Evolutionary conservation across 2,113 vertebrate species (phyloP).

Genomic region (Brienomyrus brachyistius): DNA sequence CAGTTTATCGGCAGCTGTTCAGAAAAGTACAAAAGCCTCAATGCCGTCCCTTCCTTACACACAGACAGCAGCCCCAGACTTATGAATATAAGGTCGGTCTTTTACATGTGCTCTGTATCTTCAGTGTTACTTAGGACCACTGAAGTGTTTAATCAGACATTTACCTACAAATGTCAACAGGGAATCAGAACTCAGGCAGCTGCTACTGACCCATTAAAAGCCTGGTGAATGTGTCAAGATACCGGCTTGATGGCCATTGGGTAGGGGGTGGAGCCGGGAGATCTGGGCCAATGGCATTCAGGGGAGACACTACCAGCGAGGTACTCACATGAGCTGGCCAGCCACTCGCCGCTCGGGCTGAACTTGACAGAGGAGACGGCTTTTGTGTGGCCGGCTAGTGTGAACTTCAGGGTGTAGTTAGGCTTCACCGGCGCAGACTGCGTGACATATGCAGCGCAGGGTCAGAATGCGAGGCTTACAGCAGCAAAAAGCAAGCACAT

Average conservation of each 20-base stretch:
- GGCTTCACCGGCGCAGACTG: conserved; percentile 92
- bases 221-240: neutral
- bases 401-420: conserved; percentile 97
- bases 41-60: neutral
- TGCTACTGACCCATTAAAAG: neutral
- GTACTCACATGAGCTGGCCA: conserved; percentile 93
- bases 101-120: neutral
- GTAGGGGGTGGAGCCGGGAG: neutral
- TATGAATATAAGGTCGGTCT: neutral
- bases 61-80: neutral
- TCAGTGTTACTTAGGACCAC: neutral
- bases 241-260: neutral
- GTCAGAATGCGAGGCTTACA: neutral
- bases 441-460: conserved; percentile 6
- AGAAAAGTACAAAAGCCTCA: conserved; percentile 14
- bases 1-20: conserved; percentile 90
- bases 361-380: conserved; percentile 97
- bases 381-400: conserved; percentile 92
- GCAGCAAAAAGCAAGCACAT: neutral
- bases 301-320: neutral
- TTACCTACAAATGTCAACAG: neutral
- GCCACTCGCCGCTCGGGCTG: conserved; percentile 96
- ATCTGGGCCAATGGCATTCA: neutral
- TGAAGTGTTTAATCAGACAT: neutral
- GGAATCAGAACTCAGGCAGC: neutral